A percentile compares a stretch with the other conserved stretches of the same genome.
These are phyloP conservation scores for Acronicta leporina DNA, from an alignment of 2,888 invertebrate genomes.

Conservation along the genomic window DNA sequence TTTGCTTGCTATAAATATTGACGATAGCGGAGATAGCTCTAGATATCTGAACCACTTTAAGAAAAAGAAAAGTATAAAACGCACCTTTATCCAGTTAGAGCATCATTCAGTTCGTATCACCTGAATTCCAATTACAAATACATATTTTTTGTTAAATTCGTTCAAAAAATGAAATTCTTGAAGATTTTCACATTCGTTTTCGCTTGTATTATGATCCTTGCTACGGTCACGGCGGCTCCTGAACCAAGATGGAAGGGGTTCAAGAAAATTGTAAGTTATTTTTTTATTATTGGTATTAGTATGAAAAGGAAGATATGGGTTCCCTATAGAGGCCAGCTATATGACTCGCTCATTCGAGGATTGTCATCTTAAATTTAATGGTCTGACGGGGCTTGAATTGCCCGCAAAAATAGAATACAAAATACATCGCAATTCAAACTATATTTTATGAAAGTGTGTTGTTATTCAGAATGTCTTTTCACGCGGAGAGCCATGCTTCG, in stretches of 20 bases:
- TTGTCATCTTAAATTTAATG: too few relatives aligned
- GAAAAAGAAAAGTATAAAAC: conserved; percentile 44
- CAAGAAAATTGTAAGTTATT: conserved; percentile 64
- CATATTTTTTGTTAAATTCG: background rate
- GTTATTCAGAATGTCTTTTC: too few relatives aligned
- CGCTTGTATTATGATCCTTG: conserved; percentile 52
- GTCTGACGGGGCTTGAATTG: too few relatives aligned
- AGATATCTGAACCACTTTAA: conserved; percentile 29
- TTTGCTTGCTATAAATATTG: too few relatives aligned
- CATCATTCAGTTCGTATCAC: conserved; percentile 42
- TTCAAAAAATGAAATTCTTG: conserved; percentile 65
- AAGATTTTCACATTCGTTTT: conserved; percentile 57
- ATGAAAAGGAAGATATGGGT: too few relatives aligned
- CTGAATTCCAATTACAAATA: conserved; percentile 16
- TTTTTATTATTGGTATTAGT: too few relatives aligned
- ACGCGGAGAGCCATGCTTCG: too few relatives aligned
- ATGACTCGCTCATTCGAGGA: too few relatives aligned
- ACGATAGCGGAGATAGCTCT: conserved; percentile 19
- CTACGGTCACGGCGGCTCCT: conserved; percentile 58
- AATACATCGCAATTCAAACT: too few relatives aligned
- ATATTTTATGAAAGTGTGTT: too few relatives aligned
- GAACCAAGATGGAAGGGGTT: conserved; percentile 68
- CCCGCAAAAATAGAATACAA: too few relatives aligned
- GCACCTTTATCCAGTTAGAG: conserved; percentile 37
- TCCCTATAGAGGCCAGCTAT: too few relatives aligned